Evolutionary conservation across 2,113 vertebrate species (phyloP), one percentile per base, ranked within the genome.

Genomic region (Nannospalax galili): DNA sequence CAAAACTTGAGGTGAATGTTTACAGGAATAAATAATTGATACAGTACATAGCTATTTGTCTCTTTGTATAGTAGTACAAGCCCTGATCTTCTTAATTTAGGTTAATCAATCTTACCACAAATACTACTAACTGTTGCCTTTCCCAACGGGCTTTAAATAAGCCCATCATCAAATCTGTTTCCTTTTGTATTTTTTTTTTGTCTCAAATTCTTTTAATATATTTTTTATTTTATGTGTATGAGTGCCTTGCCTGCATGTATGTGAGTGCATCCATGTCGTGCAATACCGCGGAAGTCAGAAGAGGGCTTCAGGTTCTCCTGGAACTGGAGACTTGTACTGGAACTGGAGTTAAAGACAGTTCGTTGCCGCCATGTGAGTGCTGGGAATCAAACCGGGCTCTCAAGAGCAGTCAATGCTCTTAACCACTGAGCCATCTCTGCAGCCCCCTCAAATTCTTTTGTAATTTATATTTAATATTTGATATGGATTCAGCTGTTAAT

Each of bases 41-140:
- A 52, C 0, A 15, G 0, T 30, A 12, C 20, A 32, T 4, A 45
- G 1, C 15, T 73, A 3, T n/a, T 5, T 45, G 82, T 52, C 26
- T 78, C 3, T 73, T 40, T 48, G 4, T 79, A n/a, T 37, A 77
- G 30, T 9, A 84, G 48, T 0, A 4, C 0, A 37, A 2, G 48
- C 7, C n/a, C 7, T 90, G 81, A 37, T 15, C 35, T 72, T 30
- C 5, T 16, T 2, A 52, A n/a, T 0, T 6, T 77, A 35, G 7
- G 65, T 42, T 95, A 52, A n/a, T 87, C 30, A 72, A 0, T 52
- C 24, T 87, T 64, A 69, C 28, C 26, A 28, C 17, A 40, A 65
- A 60, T 75, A 70, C 45, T 37, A 30, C 17, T 32, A 89, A 30
- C 3, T 70, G 19, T 2, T 78, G 15, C 37, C 89, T 82, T 93